Conservation (phyloP, 2,888 invertebrate species). For the Penaeus monodon region DNA sequence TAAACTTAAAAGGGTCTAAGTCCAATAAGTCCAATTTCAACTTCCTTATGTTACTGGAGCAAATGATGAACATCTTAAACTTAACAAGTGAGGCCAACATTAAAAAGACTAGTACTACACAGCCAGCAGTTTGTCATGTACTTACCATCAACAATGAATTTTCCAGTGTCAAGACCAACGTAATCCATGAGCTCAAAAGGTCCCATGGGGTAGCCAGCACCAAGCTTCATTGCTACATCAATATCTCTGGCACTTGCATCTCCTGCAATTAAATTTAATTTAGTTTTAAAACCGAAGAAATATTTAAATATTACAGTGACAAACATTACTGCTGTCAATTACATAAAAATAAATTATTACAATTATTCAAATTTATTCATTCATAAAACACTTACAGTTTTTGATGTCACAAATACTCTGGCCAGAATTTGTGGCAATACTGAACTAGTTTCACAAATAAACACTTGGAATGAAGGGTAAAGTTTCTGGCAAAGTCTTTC, state of each 20-base stretch:
- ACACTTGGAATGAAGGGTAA: too few species aligned
- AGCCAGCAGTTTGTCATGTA: not conserved
- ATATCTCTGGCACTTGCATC: slow-evolving; percentile 74
- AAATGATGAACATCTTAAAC: not conserved
- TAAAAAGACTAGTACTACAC: not conserved
- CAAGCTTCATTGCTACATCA: slow-evolving; percentile 77
- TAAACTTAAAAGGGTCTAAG: too few species aligned
- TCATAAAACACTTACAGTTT: too few species aligned
- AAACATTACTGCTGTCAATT: not conserved
- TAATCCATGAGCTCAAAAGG: slow-evolving; percentile 76
- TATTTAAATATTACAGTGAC: not conserved
- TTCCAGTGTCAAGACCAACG: slow-evolving; percentile 75
- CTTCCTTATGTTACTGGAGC: too few species aligned
- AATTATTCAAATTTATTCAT: too few species aligned
- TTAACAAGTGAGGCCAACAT: too few species aligned
- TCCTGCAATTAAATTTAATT: slow-evolving; percentile 70
- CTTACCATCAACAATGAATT: slow-evolving; percentile 74
- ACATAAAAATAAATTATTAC: slow-evolving; percentile 25
- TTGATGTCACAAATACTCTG: too few species aligned
- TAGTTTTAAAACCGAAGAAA: not conserved
- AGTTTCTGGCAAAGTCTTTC: too few species aligned
- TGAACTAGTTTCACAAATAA: too few species aligned
- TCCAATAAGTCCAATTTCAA: too few species aligned
- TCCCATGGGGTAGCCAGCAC: slow-evolving; percentile 76
- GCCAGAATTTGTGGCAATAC: too few species aligned